Evolutionary conservation across 2,888 invertebrate genomes (phyloP).

Genomic region (Trichogramma dendrolimi): DNA sequence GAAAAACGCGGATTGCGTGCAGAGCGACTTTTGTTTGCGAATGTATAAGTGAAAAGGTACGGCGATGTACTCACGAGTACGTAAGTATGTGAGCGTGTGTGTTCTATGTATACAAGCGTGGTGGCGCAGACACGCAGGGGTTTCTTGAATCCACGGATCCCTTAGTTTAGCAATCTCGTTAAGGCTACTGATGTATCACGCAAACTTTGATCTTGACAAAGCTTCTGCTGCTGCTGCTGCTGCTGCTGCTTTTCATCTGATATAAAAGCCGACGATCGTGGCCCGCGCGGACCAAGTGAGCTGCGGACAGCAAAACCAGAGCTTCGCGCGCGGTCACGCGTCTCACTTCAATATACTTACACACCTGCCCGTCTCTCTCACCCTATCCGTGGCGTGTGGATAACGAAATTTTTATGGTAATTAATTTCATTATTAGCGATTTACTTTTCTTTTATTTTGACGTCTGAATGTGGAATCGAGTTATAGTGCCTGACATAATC

Average conservation of each 20-base stretch:
- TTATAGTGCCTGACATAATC: too few species aligned
- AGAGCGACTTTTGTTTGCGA: not conserved
- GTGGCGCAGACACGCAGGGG: conserved; percentile 46
- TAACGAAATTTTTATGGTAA: too few species aligned
- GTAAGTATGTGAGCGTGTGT: not conserved
- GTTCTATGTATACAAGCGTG: conserved; percentile 40
- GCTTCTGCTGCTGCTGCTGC: not conserved
- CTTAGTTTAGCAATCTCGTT: conserved; percentile 43
- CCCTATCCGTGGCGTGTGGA: too few species aligned
- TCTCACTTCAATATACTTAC: conserved; percentile 46
- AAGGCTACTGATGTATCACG: conserved; percentile 47
- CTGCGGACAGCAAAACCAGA: conserved; percentile 46
- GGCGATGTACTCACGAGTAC: too few species aligned
- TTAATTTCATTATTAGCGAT: too few species aligned
- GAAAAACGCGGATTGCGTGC: not conserved
- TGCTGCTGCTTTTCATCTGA: conserved; percentile 13
- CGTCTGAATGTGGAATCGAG: too few species aligned
- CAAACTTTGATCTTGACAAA: conserved; percentile 40
- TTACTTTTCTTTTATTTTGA: too few species aligned
- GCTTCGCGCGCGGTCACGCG: conserved; percentile 39
- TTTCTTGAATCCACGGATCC: conserved; percentile 42
- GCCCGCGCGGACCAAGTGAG: conserved; percentile 43
- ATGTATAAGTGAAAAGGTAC: not conserved
- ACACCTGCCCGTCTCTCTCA: not conserved
- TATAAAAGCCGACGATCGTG: conserved; percentile 43